Evolutionary conservation across 2,888 invertebrate species (phyloP).

Genomic region (Tortrix viridana): DNA sequence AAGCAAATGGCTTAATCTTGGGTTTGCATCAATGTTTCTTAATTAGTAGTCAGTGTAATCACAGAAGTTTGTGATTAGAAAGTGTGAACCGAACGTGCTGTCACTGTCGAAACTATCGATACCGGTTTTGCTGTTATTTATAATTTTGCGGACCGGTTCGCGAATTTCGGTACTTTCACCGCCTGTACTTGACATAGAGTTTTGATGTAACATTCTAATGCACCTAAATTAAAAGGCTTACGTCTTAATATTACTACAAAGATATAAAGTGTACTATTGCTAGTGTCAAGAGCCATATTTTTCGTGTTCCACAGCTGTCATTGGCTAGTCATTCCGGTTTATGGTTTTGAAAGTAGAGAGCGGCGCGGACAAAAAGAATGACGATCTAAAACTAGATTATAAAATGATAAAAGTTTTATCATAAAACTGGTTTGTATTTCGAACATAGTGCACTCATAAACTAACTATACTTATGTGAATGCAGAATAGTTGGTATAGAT

Average conservation of each 20-base stretch:
- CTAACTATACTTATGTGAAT: no score
- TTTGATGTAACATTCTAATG: conserved; percentile 43
- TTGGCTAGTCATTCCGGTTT: conserved; percentile 61
- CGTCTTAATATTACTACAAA: no score
- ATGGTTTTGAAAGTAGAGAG: conserved; percentile 67
- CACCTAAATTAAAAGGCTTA: no score
- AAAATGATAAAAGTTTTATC: conserved; percentile 19
- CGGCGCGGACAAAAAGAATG: conserved; percentile 54
- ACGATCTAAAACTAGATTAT: conserved; percentile 51
- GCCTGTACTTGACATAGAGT: conserved; percentile 35
- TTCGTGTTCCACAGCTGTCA: conserved; percentile 46
- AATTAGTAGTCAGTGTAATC: conserved; percentile 32
- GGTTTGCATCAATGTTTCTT: conserved; percentile 16
- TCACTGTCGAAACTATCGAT: conserved; percentile 43
- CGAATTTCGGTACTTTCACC: conserved; percentile 59
- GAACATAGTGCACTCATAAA: no score
- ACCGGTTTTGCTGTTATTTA: conserved; percentile 41
- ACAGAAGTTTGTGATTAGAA: conserved; percentile 41
- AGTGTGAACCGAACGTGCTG: conserved; percentile 41
- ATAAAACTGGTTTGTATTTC: no score
- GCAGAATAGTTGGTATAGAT: no score
- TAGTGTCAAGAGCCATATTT: no score
- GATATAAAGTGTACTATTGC: no score
- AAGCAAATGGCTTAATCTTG: conserved; percentile 7
- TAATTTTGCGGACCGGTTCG: conserved; percentile 52